Base-by-base conservation (phyloP, 2,113 vertebrate genomes). In the Polyodon spathula region DNA sequence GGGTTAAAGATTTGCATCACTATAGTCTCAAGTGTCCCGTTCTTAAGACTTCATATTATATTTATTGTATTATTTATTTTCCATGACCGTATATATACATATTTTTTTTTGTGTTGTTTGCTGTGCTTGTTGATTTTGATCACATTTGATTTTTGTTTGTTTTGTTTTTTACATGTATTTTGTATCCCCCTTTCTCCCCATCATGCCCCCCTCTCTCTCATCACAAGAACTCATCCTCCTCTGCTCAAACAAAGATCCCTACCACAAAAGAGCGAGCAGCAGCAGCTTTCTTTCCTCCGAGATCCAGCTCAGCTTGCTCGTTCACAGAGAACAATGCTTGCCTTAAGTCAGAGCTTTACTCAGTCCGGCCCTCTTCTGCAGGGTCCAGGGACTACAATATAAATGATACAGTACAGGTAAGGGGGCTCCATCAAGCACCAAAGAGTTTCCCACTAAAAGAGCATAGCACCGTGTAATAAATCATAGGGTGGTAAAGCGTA, bases 161-260 rank as follows among this genome's bases (percentile, higher is more conserved):
- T 6, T 43, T 69, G 71, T 65, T 40, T 66, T 60, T 63, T 65
- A 44, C 72, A 74, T 80, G 69, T 68, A 2, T 73, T 78, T 78
- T 73, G 38, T 27, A 27, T 27, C 27, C 27, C 27, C 27, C 27
- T 27, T 27, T 27, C 27, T 27, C 57, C 78, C 78, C 65, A 43
- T 62, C 67, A 72, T 66, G 63, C 72, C 75, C 73, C 83, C 68
- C 76, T 59, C 66, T 69, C 80, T 72, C 74, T 81, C 72, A 84
- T 80, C 81, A 83, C 81, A 87, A 93, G 89, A 89, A 81, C 80
- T 82, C 81, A 68, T 82, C 85, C 82, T 78, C 80, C 67, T 84
- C 86, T 78, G 78, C 78, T 61, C 68, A 90, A 79, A 90, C 90
- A 92, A 94, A 94, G 90, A 93, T 92, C 81, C 89, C 89, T 81